These are phyloP conservation scores for Smittia aterrima DNA, from an alignment of 2,888 invertebrate genomes.

Conservation along the genomic window DNA sequence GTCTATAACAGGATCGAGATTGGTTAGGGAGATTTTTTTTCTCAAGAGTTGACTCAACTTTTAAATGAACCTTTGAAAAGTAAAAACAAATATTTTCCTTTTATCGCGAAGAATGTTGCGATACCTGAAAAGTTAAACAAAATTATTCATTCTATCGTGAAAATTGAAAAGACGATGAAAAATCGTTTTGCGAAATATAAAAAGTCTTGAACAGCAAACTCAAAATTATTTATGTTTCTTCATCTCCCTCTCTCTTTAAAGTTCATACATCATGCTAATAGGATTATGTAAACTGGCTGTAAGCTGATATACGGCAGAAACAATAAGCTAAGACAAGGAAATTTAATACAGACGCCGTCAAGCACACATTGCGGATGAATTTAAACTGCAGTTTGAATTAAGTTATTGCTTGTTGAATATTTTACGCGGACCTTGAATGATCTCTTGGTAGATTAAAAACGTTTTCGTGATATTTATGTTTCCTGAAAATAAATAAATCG, in stretches of 20 bases:
- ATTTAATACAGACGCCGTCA: conserved; percentile 26
- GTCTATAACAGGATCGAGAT: too few relatives aligned
- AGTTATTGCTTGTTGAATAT: conserved; percentile 33
- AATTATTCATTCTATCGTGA: neutral
- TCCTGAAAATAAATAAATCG: conserved; percentile 13
- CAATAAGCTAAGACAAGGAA: conserved; percentile 31
- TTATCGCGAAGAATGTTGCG: neutral
- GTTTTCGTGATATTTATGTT: neutral
- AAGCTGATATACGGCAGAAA: conserved; percentile 35
- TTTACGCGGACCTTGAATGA: neutral
- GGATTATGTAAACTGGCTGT: conserved; percentile 30
- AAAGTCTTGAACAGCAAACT: neutral
- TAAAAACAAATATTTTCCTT: neutral
- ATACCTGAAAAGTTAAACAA: conserved; percentile 16
- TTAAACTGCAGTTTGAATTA: conserved; percentile 29
- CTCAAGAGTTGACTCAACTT: too few relatives aligned
- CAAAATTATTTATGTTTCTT: conserved; percentile 14
- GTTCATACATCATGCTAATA: conserved; percentile 37
- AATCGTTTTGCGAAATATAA: conserved; percentile 18
- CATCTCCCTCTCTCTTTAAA: neutral
- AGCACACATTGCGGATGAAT: conserved; percentile 24
- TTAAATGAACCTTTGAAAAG: too few relatives aligned
- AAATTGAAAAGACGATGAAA: conserved; percentile 15
- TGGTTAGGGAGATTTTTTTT: too few relatives aligned
- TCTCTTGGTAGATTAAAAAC: neutral